Percentiles rank a stretch among this genome's conserved stretches.
These are phyloP conservation scores for Rosalia funebris DNA, from an alignment of 2,888 invertebrate species.

Conservation along the genomic window DNA sequence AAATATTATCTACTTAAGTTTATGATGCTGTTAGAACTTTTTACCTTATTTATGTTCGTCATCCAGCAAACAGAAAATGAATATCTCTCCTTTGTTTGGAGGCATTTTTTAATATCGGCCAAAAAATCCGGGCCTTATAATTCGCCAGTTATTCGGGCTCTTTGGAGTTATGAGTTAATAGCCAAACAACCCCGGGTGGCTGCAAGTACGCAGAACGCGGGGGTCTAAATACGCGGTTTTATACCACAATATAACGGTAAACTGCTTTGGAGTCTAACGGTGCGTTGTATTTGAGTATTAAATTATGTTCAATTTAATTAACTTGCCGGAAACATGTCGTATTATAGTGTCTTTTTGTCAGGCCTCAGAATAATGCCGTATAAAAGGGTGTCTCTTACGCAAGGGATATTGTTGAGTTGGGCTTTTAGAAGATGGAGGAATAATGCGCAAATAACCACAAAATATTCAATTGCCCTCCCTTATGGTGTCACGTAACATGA, in stretches of 20 bases:
- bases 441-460: too few species aligned
- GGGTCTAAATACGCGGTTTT: slow-evolving; percentile 39
- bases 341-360: slow-evolving; percentile 18
- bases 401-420: slow-evolving; percentile 15
- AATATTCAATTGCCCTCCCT: too few species aligned
- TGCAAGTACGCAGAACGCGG: slow-evolving; percentile 28
- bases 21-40: too few species aligned
- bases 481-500: too few species aligned
- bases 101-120: background rate
- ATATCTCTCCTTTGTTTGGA: background rate
- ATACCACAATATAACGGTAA: slow-evolving; percentile 37
- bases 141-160: background rate
- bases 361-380: slow-evolving; percentile 32
- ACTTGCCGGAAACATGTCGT: slow-evolving; percentile 33
- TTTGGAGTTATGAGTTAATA: slow-evolving; percentile 10
- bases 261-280: slow-evolving; percentile 39
- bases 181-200: slow-evolving; percentile 29
- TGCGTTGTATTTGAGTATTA: slow-evolving; percentile 37
- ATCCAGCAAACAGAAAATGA: too few species aligned
- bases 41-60: too few species aligned
- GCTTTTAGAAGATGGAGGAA: slow-evolving; percentile 1
- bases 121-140: background rate
- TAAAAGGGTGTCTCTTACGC: slow-evolving; percentile 30
- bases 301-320: slow-evolving; percentile 41
- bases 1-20: too few species aligned